phyloP scores from a whole-genome alignment of 2,113 vertebrate genomes.

The Istiophorus platypterus region DNA sequence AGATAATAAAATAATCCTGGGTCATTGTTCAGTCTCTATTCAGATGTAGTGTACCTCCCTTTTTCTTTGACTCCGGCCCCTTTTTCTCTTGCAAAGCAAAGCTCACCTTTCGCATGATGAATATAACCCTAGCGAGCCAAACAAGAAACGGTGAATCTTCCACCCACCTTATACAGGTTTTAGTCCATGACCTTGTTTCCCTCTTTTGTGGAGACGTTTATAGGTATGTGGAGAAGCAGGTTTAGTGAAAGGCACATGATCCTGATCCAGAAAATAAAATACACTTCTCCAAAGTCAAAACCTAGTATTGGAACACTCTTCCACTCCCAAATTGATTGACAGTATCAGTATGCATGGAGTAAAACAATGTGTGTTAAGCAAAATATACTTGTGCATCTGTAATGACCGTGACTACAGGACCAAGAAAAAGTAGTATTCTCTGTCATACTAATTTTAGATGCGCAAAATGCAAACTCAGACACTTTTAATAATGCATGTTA shows the following conservation, averaged over 20 bases:
- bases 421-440: neutral
- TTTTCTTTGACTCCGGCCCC: neutral
- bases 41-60: neutral
- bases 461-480: neutral
- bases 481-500: neutral
- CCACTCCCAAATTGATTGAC: neutral
- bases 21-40: conserved; percentile 10
- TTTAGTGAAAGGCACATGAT: neutral
- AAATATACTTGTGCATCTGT: neutral
- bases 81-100: conserved; percentile 16
- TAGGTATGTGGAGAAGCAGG: conserved; percentile 8
- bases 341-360: neutral
- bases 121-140: conserved; percentile 1
- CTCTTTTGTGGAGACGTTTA: neutral
- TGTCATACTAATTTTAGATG: neutral
- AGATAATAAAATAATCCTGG: neutral
- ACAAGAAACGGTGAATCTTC: neutral
- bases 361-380: neutral
- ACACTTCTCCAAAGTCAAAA: neutral
- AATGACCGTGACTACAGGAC: neutral
- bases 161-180: neutral
- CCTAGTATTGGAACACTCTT: neutral
- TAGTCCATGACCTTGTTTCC: neutral
- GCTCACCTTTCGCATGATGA: conserved; percentile 22
- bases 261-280: neutral